These are phyloP conservation scores for Neoitamus cyanurus DNA, from an alignment of 2,888 invertebrate genomes.

Conservation along the genomic window DNA sequence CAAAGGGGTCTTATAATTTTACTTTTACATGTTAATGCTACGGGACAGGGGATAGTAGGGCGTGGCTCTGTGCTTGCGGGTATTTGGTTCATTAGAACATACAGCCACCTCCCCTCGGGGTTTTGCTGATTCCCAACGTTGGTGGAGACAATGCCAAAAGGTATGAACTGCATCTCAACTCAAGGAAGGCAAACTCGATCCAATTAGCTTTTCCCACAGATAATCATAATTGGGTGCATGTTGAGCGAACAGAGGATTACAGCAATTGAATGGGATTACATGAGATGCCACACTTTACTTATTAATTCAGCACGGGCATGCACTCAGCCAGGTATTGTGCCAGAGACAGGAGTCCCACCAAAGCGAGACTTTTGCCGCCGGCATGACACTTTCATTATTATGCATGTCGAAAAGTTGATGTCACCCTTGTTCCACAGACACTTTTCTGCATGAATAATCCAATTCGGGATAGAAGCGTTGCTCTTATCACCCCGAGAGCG, in stretches of 20 bases:
- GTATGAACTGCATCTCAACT: neutral
- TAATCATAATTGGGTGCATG: slow-evolving; percentile 21
- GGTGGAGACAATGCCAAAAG: neutral
- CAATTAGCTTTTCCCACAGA: slow-evolving; percentile 10
- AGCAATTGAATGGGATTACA: neutral
- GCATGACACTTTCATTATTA: neutral
- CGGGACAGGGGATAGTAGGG: neutral
- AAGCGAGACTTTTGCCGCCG: neutral
- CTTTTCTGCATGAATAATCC: neutral
- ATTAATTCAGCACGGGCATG: neutral
- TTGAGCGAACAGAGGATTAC: neutral
- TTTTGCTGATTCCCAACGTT: neutral
- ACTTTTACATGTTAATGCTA: neutral
- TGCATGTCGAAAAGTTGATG: slow-evolving; percentile 9
- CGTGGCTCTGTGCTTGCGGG: neutral
- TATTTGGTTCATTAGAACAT: neutral
- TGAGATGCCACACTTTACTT: neutral
- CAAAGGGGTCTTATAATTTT: neutral
- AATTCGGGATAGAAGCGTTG: neutral
- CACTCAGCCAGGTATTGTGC: neutral
- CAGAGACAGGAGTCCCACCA: neutral
- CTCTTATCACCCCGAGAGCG: neutral
- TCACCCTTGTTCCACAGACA: neutral
- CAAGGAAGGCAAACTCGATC: neutral
- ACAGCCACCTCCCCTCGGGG: neutral